phyloP scores from a whole-genome alignment of 2,113 vertebrate genomes.

The Blennius ocellaris region DNA sequence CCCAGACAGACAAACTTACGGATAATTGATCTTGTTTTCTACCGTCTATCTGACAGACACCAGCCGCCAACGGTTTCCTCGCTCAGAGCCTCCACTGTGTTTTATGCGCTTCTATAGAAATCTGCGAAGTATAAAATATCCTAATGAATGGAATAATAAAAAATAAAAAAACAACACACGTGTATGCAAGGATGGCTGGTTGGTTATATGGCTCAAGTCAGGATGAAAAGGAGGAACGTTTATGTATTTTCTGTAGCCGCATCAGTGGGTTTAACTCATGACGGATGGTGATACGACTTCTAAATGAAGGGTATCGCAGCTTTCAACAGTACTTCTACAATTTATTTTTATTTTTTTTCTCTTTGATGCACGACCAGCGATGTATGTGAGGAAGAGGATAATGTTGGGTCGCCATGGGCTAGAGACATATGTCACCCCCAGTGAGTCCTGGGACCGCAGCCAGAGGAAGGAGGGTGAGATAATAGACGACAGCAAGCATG shows the following conservation, averaged over 20 bases:
- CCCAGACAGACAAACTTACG: constrained; percentile 61
- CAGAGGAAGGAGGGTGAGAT: constrained; percentile 61
- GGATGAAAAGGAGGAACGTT: not conserved
- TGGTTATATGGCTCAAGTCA: not conserved
- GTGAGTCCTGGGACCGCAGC: constrained; percentile 72
- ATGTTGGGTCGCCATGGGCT: constrained; percentile 63
- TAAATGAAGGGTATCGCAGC: constrained; percentile 11
- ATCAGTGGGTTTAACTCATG: constrained; percentile 18
- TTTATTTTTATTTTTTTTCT: not conserved
- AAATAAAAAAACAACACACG: constrained; percentile 6
- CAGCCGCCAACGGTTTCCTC: constrained; percentile 36
- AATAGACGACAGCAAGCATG: constrained; percentile 56
- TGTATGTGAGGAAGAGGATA: constrained; percentile 62
- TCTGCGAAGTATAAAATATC: constrained; percentile 43
- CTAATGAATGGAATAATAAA: constrained; percentile 17
- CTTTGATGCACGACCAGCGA: constrained; percentile 40
- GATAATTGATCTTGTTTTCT: constrained; percentile 68
- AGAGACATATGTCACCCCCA: constrained; percentile 68
- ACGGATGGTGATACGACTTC: not conserved
- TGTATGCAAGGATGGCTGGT: constrained; percentile 12
- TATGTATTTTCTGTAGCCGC: constrained; percentile 13
- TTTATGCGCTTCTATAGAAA: constrained; percentile 41
- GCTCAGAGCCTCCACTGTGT: constrained; percentile 23
- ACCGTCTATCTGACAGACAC: constrained; percentile 43
- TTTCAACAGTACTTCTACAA: not conserved